Evolutionary conservation across 2,113 vertebrate genomes (phyloP).

Genomic region (Leptobrachium leishanense): DNA sequence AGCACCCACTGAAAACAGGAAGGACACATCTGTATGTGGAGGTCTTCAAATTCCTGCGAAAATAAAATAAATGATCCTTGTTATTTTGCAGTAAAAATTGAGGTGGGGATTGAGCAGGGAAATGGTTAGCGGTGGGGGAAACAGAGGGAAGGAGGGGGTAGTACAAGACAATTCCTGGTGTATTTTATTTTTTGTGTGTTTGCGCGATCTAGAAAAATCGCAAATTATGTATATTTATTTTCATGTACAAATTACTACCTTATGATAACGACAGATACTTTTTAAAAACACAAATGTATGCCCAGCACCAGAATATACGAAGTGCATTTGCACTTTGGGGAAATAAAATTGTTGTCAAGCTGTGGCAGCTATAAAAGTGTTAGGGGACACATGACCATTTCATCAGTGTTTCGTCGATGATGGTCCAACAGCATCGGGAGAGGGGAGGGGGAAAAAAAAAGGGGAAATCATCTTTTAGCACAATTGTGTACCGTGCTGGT

Average conservation of each 20-base stretch:
- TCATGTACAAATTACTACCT: constrained; percentile 79
- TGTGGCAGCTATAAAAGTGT: constrained; percentile 77
- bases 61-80: too few relatives aligned
- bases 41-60: too few relatives aligned
- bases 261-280: constrained; percentile 70
- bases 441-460: constrained; percentile 22
- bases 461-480: constrained; percentile 86
- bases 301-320: constrained; percentile 73
- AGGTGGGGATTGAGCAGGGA: too few relatives aligned
- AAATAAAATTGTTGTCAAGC: constrained; percentile 83
- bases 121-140: too few relatives aligned
- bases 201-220: too few relatives aligned
- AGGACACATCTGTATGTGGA: too few relatives aligned
- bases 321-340: constrained; percentile 74
- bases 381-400: constrained; percentile 78
- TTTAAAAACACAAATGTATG: constrained; percentile 73
- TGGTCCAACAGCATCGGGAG: constrained; percentile 68
- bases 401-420: constrained; percentile 70
- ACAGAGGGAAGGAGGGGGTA: not conserved
- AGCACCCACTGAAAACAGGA: too few relatives aligned
- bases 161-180: not conserved
- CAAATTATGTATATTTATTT: constrained; percentile 68
- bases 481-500: constrained; percentile 77
- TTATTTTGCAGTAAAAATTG: too few relatives aligned
- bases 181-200: not conserved